Evolutionary conservation across 2,797 vertebrate genomes (phyloP).

Genomic region (Falco columbarius): DNA sequence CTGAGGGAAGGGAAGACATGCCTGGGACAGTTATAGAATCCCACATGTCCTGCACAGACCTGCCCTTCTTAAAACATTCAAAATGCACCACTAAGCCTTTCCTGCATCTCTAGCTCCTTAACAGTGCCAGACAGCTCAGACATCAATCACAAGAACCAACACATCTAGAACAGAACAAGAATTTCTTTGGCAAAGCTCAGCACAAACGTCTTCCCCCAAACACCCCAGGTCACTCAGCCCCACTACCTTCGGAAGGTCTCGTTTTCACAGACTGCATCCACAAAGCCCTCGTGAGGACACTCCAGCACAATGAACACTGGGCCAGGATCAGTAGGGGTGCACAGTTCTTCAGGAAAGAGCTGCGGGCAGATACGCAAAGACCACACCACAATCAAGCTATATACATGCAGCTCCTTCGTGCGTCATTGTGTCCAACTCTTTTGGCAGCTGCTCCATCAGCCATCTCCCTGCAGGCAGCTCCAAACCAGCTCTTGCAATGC

Average conservation of each 20-base stretch:
- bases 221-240: background rate
- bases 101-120: background rate
- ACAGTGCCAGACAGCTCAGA: background rate
- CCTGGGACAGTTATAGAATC: background rate
- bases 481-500: accelerated
- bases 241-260: conserved; percentile 81
- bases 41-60: too few species aligned
- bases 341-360: conserved; percentile 91
- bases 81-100: background rate
- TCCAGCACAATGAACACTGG: conserved; percentile 86
- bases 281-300: conserved; percentile 89
- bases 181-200: background rate
- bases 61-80: background rate
- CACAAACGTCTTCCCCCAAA: background rate
- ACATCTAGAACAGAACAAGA: background rate
- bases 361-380: conserved; percentile 50
- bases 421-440: accelerated
- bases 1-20: background rate
- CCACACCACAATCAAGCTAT: background rate
- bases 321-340: conserved; percentile 86
- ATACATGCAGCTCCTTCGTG: background rate
- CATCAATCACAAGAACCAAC: background rate
- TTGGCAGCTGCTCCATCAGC: accelerated
- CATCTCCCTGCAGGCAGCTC: background rate
- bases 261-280: conserved; percentile 83